These are phyloP conservation scores for Zoanthus solanderi DNA, from an alignment of 92 coral and sea anemone genomes.

Conservation along the genomic window DNA sequence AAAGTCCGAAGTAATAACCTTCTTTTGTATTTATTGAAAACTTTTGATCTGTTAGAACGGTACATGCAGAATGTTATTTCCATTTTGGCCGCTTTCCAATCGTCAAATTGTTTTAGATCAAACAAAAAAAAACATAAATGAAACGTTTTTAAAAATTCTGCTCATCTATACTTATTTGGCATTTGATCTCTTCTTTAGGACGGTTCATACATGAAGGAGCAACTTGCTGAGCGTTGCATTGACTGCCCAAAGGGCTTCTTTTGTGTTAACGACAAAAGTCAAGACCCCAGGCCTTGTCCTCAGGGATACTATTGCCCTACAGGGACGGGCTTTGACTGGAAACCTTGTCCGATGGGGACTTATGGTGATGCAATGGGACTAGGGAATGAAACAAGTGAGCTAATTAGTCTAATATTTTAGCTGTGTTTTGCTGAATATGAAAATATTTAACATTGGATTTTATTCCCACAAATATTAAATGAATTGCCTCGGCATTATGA, in stretches of 20 bases:
- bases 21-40: no score
- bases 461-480: not conserved
- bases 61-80: no score
- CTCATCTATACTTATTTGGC: not conserved
- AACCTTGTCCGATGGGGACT: constrained; percentile 90
- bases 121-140: not conserved
- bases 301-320: constrained; percentile 89
- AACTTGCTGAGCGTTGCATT: constrained; percentile 84
- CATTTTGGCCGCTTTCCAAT: not conserved
- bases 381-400: constrained; percentile 83
- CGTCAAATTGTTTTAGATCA: not conserved
- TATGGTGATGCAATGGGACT: constrained; percentile 88
- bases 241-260: constrained; percentile 95
- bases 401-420: not conserved
- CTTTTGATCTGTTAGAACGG: no score
- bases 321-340: constrained; percentile 93
- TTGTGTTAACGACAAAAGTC: constrained; percentile 97
- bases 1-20: no score
- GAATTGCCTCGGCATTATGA: not conserved
- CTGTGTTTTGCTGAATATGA: not conserved
- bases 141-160: not conserved
- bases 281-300: constrained; percentile 95
- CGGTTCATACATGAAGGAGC: constrained; percentile 93
- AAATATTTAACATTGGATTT: not conserved
- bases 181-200: constrained; percentile 62